Evolutionary conservation across 1,140 invertebrate species (phyloP).

Genomic region (Lysiphlebus fabarum): DNA sequence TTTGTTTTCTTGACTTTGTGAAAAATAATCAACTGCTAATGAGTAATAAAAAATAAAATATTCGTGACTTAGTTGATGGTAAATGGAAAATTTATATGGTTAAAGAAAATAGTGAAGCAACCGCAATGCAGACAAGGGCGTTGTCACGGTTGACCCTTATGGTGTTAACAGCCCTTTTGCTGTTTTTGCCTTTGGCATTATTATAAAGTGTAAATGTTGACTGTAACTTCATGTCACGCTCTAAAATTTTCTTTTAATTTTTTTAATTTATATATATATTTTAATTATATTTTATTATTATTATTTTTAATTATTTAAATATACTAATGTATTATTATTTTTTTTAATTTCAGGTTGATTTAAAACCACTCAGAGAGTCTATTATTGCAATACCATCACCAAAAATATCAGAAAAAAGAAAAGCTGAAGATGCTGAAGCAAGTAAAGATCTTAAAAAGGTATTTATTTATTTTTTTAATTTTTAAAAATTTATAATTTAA

Average conservation of each 20-base stretch:
- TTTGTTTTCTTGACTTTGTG: too few relatives aligned
- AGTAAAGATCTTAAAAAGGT: slow-evolving; percentile 58
- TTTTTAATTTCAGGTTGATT: slow-evolving; percentile 49
- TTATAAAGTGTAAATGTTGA: neutral
- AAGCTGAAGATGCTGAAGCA: slow-evolving; percentile 52
- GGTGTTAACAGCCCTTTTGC: slow-evolving; percentile 32
- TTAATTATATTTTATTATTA: neutral
- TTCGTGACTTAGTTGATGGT: too few relatives aligned
- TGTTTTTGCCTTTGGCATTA: too few relatives aligned
- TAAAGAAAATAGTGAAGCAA: slow-evolving; percentile 22
- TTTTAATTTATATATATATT: too few relatives aligned
- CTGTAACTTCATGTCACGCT: too few relatives aligned
- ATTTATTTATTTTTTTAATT: neutral
- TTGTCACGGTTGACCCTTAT: slow-evolving; percentile 52
- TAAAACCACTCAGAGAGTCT: slow-evolving; percentile 50
- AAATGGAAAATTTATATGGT: too few relatives aligned
- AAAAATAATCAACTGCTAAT: too few relatives aligned
- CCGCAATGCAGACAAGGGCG: slow-evolving; percentile 53
- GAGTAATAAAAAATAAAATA: too few relatives aligned
- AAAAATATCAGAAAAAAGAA: slow-evolving; percentile 52
- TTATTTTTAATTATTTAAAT: neutral
- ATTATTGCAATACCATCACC: slow-evolving; percentile 47
- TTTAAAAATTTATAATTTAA: neutral
- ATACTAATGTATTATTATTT: slow-evolving; percentile 8
- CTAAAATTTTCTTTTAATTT: too few relatives aligned